Evolutionary conservation across 2,888 invertebrate species (phyloP), one percentile per base, ranked within the genome.

Genomic region (Ashinkailepas kermadecensis): DNA sequence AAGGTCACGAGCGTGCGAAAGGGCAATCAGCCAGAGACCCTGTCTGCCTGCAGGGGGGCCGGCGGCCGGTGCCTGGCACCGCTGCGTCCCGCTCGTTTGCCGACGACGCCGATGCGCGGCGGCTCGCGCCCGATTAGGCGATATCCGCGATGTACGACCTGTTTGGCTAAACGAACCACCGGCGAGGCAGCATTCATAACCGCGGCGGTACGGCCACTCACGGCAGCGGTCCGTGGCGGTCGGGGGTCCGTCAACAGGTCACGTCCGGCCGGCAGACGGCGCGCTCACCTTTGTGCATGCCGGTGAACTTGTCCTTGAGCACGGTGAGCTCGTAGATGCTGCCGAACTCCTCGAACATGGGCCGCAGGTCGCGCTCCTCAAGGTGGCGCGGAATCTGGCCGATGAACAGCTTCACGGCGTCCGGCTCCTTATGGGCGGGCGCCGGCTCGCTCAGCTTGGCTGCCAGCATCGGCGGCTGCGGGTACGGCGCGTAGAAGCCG

Each of bases 291-390:
- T 96, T 96, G 88, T 96, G 96, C 92, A 96, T 94, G 84, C 96
- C 96, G 83, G 96, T 96, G 90, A 94, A 94, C 87, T 96, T 95
- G 88, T 97, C 96, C 90, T 95, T 96, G 85, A 97, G 92, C 83
- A 97, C 94, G 84, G 95, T 95, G 87, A 97, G 93, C 90, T 97
- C 96, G 89, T 95, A 95, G 87, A 96, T 96, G 88, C 94, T 94
- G 82, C 96, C 96, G 86, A 94, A 96, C 88, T 95, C 93, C 88
- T 96, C 95, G 88, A 96, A 95, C 91, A 96, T 93, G 64, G 95
- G 95, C 81, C 95, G 90, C 58, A 96, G 90, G 86, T 95, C 94
- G 82, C 93, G 93, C 87, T 96, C 96, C 86, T 94, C 94, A 82
- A 96, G 89, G 87, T 95, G 95, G 82, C 96, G 89, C 54, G 96